phyloP scores from a whole-genome alignment of 35 echinoderm and acorn worm genomes.

The Acanthaster planci region DNA sequence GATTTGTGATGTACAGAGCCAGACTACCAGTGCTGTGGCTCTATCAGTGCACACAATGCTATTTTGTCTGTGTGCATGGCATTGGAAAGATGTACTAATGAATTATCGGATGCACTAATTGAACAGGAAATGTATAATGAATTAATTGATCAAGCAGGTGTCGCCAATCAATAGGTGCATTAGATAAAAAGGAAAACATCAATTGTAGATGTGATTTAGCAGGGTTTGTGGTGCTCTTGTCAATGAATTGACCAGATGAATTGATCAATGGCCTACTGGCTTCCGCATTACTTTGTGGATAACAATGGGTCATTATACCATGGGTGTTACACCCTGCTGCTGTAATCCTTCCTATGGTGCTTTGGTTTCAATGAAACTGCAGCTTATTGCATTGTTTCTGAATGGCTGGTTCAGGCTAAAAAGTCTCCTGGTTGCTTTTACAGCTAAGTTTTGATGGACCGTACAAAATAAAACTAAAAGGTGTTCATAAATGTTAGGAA shows the following conservation, averaged over 20 bases:
- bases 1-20: not conserved
- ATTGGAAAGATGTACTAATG: not conserved
- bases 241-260: not conserved
- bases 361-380: not conserved
- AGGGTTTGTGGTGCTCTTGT: not conserved
- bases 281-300: not conserved
- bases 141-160: conserved; percentile 22
- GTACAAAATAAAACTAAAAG: not conserved
- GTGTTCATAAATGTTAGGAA: not conserved
- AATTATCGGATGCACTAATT: not conserved
- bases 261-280: not conserved
- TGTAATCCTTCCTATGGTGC: not conserved
- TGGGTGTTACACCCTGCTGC: not conserved
- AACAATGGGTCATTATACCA: not conserved
- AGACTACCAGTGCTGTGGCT: not conserved
- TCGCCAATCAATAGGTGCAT: not conserved
- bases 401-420: not conserved
- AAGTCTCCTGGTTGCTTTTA: not conserved
- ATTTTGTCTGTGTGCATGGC: not conserved
- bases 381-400: not conserved
- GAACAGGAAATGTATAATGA: conserved; percentile 31
- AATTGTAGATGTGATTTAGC: conserved; percentile 1
- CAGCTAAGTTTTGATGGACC: not conserved
- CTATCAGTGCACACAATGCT: not conserved
- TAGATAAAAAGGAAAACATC: conserved; percentile 15